Base-by-base conservation (phyloP, 2,113 vertebrate genomes). In the Paratilapia polleni region DNA sequence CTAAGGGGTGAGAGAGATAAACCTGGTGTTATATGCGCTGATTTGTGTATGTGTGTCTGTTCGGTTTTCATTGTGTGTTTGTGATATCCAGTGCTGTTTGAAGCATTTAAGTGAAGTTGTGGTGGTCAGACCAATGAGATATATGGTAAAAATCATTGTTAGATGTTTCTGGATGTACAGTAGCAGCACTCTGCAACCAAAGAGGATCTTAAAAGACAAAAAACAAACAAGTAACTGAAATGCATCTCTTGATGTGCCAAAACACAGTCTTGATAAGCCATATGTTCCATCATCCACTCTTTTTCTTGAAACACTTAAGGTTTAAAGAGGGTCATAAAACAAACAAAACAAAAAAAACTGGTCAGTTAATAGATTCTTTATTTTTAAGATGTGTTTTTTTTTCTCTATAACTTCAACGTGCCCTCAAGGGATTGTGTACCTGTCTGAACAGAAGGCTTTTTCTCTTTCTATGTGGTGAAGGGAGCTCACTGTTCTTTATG, bases 31-130 rank as follows among this genome's bases (percentile, higher is more conserved):
- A 47, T 41, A 62, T 79, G 20, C 73, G 15, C 10, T 17, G 6
- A 41, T 17, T 24, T 52, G 70, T 56, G 13, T 59, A 56, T 56
- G 38, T 24, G 2, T 68, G 47, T 52, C 19, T 17, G 68, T 52
- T 43, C 12, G 15, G 3, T 47, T 49, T 70, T 49, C 15, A 12
- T 70, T 28, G 66, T 49, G 66, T 31, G 1, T 80, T 52, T 36
- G 77, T 75, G 80, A 76, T 87, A 64, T 64, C 11, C 31, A 78
- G 83, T 13, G 13, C 24, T 52, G 59, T 79, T 66, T 87, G 88
- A 85, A 70, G 11, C 56, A 17, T 66, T 79, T 2, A 19, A 28
- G 43, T 58, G 77, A 70, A 77, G 24, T 36, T 74, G 58, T 5
- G 2, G 8, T 13, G 31, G 24, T 77, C 43, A 43, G 74, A 49